Evolutionary conservation across 2,797 vertebrate genomes (phyloP), one percentile per base, ranked within the genome.

Genomic region (Crenichthys baileyi): DNA sequence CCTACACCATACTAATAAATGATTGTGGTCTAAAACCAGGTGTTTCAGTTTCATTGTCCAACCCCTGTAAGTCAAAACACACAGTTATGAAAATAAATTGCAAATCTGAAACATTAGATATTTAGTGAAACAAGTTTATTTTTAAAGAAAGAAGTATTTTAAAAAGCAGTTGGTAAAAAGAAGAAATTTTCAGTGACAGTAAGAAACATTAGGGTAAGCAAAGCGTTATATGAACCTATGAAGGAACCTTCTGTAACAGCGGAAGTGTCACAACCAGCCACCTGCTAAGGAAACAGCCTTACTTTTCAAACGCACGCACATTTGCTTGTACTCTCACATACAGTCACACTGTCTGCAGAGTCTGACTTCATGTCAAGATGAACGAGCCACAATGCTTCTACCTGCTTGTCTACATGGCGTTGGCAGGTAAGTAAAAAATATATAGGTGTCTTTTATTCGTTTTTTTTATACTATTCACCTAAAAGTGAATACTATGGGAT

Each of bases 401-500:
- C 48, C 60, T 90, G 41, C 67, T 92, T 75, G 48, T 73, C 84
- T 90, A 20, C 44, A 26, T 85, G 81, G 72, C 87, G 82, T 51
- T 80, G 61, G 7, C 70, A 61, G 90, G 92, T 93, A 88, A 92
- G 92, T 46, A 4, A 46, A 46, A 70, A 36, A 36, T 13, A 4
- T 2, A 13, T 41, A 44, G 22, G 20, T 44, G 20, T 7, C 16
- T 53, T 4, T 16, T 18, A 7, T 44, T 9, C 18, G 0, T 44
- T 44, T 2, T 5, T 41, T 41, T 39, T 1, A 41, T 68, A 20
- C 5, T 22, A 67, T 41, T 68, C 13, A 68, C 36, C 11, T 67
- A 41, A 41, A 67, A 67, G 9, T 11, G 20, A 24, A 24, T 44
- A 24, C 22, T 13, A n/a, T 44, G 22, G 9, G 22, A 8, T 68